Evolutionary conservation across 2,888 invertebrate species (phyloP).

Genomic region (Trissoscelio sp.): DNA sequence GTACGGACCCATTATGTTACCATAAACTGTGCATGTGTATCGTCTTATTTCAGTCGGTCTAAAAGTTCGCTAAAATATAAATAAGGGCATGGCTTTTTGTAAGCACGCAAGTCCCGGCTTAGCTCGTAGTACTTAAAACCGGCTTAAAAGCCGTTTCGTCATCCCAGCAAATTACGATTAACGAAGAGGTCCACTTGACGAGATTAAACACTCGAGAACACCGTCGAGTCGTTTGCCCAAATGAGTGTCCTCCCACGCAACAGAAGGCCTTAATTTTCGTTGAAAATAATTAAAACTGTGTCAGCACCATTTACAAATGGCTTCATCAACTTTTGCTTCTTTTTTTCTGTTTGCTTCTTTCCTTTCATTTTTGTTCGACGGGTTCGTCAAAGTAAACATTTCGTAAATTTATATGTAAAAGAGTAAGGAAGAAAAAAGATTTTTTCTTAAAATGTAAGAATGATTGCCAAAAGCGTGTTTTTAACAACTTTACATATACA

Average conservation of each 20-base stretch:
- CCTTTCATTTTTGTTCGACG: neutral
- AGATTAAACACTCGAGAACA: constrained; percentile 72
- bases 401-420: too few species aligned
- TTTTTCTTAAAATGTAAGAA: too few species aligned
- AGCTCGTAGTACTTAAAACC: constrained; percentile 59
- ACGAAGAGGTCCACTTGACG: constrained; percentile 72
- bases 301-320: constrained; percentile 52
- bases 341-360: neutral
- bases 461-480: too few species aligned
- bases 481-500: too few species aligned
- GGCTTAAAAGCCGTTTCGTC: constrained; percentile 73
- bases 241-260: constrained; percentile 70
- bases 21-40: constrained; percentile 31
- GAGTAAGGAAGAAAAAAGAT: too few species aligned
- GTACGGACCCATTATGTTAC: constrained; percentile 42
- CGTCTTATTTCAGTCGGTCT: constrained; percentile 18
- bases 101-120: constrained; percentile 34
- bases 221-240: constrained; percentile 63
- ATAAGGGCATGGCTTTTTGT: constrained; percentile 54
- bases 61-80: constrained; percentile 55
- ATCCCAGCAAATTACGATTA: constrained; percentile 73
- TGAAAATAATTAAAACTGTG: constrained; percentile 66
- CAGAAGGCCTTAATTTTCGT: constrained; percentile 53
- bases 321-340: constrained; percentile 27
- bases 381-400: constrained; percentile 16